Base-by-base conservation (phyloP, 2,113 vertebrate genomes). In the Tretioscincus oriximinensis region DNA sequence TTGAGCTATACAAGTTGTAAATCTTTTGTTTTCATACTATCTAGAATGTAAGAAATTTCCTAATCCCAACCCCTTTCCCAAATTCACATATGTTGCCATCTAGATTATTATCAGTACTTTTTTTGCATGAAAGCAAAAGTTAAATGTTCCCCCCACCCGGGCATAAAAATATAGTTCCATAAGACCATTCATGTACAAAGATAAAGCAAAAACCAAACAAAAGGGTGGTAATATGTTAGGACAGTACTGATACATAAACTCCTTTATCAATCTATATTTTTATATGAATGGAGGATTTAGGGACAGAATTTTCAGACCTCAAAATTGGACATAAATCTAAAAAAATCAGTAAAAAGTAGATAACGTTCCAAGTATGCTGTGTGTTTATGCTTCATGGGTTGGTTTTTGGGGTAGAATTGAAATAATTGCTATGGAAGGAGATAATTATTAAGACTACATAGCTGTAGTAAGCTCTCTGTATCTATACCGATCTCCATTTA, bases 381-480 rank as follows among this genome's bases (percentile, higher is more conserved):
- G 28, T 65, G 64, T 29, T 65, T 7, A 65, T 65, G 64, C 28
- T 65, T 65, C 64, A 26, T 14, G 11, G 28, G 26, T n/a, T 65
- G 64, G 64, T 11, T 11, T 65, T 14, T 65, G 26, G 64, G n/a
- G 3, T 28, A 65, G 26, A 65, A 65, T 65, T 26, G 2, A 65
- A 65, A 65, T 65, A 64, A 74, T 28, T 77, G 47, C 21, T 85
- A 2, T 76, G 51, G 31, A n/a, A 80, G n/a, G 78, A 81, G 78
- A 70, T 28, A 85, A 60, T 70, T 80, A 81, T 1, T 47, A 80
- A 22, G 21, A 61, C 84, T 78, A 18, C 31, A 28, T 76, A 6
- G 41, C 10, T 78, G 63, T 21, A 74, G 69, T 16, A 78, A 74
- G 1, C 68, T 68, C 0, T 61, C 22, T 8, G 83, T 84, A 77